A percentile compares a stretch with the other conserved stretches of the same genome.
phyloP scores from a whole-genome alignment of 2,888 invertebrate species.

The Spilarctia lutea region DNA sequence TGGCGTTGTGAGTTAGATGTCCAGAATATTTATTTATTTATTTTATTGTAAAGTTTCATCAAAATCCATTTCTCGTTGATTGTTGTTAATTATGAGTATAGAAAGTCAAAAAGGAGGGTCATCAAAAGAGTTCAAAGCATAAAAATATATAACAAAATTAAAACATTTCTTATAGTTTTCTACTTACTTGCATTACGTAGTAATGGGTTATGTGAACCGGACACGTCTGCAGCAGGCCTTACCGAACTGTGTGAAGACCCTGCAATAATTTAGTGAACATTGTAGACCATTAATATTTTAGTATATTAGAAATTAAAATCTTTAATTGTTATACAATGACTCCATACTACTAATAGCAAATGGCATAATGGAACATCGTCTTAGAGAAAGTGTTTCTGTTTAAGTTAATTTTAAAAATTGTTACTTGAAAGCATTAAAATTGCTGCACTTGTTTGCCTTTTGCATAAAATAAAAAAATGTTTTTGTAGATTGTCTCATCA shows the following conservation, averaged over 20 bases:
- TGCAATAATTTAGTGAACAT: neutral
- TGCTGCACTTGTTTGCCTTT: neutral
- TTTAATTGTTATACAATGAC: neutral
- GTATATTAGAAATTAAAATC: neutral
- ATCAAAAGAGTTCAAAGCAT: too few species aligned
- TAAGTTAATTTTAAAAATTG: neutral
- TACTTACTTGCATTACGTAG: neutral
- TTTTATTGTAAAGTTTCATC: too few species aligned
- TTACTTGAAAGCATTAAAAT: neutral
- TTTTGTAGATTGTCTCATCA: too few species aligned
- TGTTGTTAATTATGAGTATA: too few species aligned
- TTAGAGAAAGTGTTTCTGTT: neutral
- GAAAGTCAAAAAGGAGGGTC: too few species aligned
- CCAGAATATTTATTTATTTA: too few species aligned
- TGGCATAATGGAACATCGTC: neutral
- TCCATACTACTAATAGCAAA: neutral
- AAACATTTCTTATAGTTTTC: neutral
- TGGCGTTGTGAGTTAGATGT: too few species aligned
- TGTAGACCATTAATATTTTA: neutral
- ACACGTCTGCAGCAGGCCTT: neutral
- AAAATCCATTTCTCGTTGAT: too few species aligned
- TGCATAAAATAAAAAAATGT: neutral
- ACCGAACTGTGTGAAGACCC: neutral
- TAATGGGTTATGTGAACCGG: too few species aligned
- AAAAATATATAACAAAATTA: too few species aligned